Base-by-base conservation (phyloP, 2,797 vertebrate genomes). In the Cyprinodon diabolis region DNA sequence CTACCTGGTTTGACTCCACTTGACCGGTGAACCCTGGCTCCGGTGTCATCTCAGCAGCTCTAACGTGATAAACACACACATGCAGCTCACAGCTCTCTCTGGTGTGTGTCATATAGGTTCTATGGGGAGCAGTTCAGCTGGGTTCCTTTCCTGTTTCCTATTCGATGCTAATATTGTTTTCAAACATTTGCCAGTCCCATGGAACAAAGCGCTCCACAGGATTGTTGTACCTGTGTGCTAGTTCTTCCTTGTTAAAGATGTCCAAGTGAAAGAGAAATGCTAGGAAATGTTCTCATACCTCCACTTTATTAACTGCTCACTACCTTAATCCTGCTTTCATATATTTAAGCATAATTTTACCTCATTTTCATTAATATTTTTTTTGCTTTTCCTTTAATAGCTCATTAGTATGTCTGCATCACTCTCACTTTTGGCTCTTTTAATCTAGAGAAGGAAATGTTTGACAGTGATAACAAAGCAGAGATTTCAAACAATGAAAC, bases 1-100 rank as follows among this genome's bases (percentile, higher is more conserved):
- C 95, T 94, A 93, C 96, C 94, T 96, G 91, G 73, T 92, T 87
- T 85, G 87, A 90, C 89, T 93, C 92, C 77, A 87, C 89, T 94
- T 93, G 93, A 91, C 92, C 91, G 47, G n/a, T 90, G 87, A 90
- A 86, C 87, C 69, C 75, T 23, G 66, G 74, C 77, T 74, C 81
- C 62, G 0, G 45, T 89, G 86, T 90, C 88, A 89, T 88, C 82
- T 85, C 47, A 19, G 72, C 75, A 23, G 71, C 76, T 84, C 76
- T 78, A 80, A 87, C 81, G 85, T 70, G 84, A 86, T 91, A 86
- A 89, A 90, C 78, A 85, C 85, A 87, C 40, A 35, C 30, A 68
- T 40, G 43, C 68, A 47, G 65, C 68, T 74, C 71, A 79, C 70
- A 67, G 80, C 69, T 88, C 76, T 52, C 68, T 87, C 77, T 79